These are phyloP conservation scores for Yponomeuta plumbellus DNA, from an alignment of 2,888 invertebrate genomes.

Conservation along the genomic window DNA sequence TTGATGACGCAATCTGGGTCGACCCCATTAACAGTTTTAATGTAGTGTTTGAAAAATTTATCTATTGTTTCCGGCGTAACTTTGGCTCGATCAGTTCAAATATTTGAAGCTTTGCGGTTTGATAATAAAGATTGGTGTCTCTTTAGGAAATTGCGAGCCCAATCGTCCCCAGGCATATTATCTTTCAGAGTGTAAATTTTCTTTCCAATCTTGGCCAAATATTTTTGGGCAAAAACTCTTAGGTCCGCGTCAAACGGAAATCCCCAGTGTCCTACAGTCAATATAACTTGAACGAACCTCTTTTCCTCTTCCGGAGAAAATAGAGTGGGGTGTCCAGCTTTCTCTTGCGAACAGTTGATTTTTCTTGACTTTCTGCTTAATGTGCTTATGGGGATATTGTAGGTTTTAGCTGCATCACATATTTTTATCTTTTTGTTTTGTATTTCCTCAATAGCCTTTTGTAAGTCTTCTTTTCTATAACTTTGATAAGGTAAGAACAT, in stretches of 20 bases:
- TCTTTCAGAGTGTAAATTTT: too few species aligned
- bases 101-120: slow-evolving; percentile 20
- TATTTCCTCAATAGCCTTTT: slow-evolving; percentile 19
- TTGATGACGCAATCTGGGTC: slow-evolving; percentile 8
- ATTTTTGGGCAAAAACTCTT: slow-evolving; percentile 7
- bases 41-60: neutral
- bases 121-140: too few species aligned
- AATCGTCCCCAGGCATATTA: slow-evolving; percentile 23
- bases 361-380: slow-evolving; percentile 22
- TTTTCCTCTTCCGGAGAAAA: slow-evolving; percentile 22
- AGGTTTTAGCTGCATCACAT: slow-evolving; percentile 19
- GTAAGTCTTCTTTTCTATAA: slow-evolving; percentile 17
- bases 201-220: slow-evolving; percentile 22
- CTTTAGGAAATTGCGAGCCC: slow-evolving; percentile 22
- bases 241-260: slow-evolving; percentile 7
- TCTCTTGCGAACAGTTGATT: slow-evolving; percentile 23
- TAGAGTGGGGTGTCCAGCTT: slow-evolving; percentile 23
- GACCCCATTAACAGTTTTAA: neutral
- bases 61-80: slow-evolving; percentile 1
- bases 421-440: slow-evolving; percentile 13
- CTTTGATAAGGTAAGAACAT: too few species aligned
- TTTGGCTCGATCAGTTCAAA: slow-evolving; percentile 20
- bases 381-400: slow-evolving; percentile 22
- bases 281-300: slow-evolving; percentile 11
- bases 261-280: slow-evolving; percentile 5